These are phyloP conservation scores for Trogon melanurus DNA, from an alignment of 2,113 vertebrate genomes.

Conservation along the genomic window DNA sequence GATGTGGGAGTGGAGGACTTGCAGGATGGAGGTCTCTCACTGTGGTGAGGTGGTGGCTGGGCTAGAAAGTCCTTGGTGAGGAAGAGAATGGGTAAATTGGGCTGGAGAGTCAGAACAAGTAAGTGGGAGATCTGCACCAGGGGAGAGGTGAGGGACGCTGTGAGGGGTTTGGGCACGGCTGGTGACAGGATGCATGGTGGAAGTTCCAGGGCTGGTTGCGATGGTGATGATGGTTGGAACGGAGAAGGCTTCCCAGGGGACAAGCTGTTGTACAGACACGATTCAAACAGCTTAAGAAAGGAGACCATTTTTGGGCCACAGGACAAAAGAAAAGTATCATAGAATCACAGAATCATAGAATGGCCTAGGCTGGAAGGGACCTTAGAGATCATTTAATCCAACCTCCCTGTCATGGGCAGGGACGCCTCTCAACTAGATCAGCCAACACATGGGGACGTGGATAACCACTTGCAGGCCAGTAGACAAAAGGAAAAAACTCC, in stretches of 20 bases:
- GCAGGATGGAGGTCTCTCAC: background rate
- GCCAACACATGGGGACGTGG: too few relatives aligned
- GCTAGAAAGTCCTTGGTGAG: background rate
- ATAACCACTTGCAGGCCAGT: background rate
- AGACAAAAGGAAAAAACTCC: background rate
- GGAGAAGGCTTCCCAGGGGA: background rate
- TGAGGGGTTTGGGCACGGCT: background rate
- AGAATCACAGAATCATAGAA: too few relatives aligned
- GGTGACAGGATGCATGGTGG: rapidly evolving
- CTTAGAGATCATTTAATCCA: too few relatives aligned
- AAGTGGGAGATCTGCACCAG: background rate
- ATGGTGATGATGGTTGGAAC: background rate
- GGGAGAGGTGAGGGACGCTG: background rate
- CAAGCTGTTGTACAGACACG: background rate
- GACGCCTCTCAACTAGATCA: too few relatives aligned
- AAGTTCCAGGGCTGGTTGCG: background rate
- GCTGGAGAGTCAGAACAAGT: background rate
- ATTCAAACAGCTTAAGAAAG: background rate
- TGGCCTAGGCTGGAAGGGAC: too few relatives aligned
- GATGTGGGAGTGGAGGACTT: rapidly evolving
- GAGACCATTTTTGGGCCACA: background rate
- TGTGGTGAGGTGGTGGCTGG: background rate
- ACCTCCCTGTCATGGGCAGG: too few relatives aligned
- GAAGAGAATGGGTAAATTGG: background rate
- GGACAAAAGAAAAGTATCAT: background rate